Conservation (phyloP, 2,797 vertebrate species). For the Pipistrellus pygmaeus region DNA sequence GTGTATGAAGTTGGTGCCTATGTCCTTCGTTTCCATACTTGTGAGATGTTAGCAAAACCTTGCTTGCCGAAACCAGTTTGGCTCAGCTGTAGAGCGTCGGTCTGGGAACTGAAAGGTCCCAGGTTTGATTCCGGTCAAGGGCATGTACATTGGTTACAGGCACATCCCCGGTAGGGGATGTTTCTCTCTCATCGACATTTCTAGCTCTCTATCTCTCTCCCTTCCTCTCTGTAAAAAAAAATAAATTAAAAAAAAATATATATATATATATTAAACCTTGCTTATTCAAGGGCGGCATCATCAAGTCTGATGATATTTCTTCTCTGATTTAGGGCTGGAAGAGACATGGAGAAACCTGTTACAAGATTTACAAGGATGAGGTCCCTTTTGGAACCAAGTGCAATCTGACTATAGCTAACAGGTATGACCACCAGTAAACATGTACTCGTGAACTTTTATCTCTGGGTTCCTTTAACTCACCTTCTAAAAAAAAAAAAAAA, state of each 20-base stretch:
- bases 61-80: neutral
- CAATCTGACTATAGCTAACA: constrained; percentile 93
- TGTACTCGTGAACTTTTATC: constrained; percentile 7
- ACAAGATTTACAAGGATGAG: constrained; percentile 88
- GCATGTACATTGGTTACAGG: too few species aligned
- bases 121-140: too few species aligned
- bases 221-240: too few species aligned
- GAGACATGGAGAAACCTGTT: constrained; percentile 94
- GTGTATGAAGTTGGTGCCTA: neutral
- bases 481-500: neutral
- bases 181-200: too few species aligned
- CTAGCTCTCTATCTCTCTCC: too few species aligned
- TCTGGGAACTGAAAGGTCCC: too few species aligned
- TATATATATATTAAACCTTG: neutral
- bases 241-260: too few species aligned
- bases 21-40: neutral
- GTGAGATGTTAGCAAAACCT: neutral
- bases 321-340: constrained; percentile 91
- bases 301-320: constrained; percentile 30
- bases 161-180: too few species aligned
- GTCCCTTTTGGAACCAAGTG: constrained; percentile 93
- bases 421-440: constrained; percentile 84
- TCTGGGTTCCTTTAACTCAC: neutral
- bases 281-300: neutral
- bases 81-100: too few species aligned